Evolutionary conservation across 2,888 invertebrate genomes (phyloP).

Genomic region (Cheilosia scutellata): DNA sequence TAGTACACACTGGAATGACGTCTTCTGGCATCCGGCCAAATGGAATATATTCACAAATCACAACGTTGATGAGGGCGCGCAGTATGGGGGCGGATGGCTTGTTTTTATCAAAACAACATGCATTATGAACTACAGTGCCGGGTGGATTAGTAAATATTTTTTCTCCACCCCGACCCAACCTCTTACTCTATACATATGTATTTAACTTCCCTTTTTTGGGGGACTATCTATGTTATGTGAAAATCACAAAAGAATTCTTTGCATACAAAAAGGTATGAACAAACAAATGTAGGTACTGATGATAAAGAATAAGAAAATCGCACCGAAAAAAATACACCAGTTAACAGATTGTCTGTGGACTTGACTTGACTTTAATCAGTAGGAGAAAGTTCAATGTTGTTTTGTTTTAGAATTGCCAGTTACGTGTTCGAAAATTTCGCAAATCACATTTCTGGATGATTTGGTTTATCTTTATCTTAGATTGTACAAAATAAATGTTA

Average conservation of each 20-base stretch:
- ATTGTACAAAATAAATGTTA: too few species aligned
- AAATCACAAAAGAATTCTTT: too few species aligned
- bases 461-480: background rate
- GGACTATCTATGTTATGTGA: too few species aligned
- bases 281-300: background rate
- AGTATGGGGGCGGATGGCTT: background rate
- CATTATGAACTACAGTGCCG: slow-evolving; percentile 7
- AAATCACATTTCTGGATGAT: background rate
- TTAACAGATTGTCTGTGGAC: slow-evolving; percentile 22
- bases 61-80: background rate
- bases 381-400: slow-evolving; percentile 52
- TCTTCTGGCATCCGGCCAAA: slow-evolving; percentile 64
- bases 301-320: slow-evolving; percentile 18
- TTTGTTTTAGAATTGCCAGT: slow-evolving; percentile 7
- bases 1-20: slow-evolving; percentile 56
- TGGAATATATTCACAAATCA: slow-evolving; percentile 1
- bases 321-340: background rate
- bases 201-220: background rate
- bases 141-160: background rate
- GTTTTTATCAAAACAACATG: slow-evolving; percentile 1
- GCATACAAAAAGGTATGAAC: background rate
- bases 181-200: background rate
- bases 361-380: slow-evolving; percentile 38
- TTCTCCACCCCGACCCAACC: background rate
- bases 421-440: background rate